phyloP scores from a whole-genome alignment of 2,888 invertebrate species.

The Caenorhabditis zanzibari region DNA sequence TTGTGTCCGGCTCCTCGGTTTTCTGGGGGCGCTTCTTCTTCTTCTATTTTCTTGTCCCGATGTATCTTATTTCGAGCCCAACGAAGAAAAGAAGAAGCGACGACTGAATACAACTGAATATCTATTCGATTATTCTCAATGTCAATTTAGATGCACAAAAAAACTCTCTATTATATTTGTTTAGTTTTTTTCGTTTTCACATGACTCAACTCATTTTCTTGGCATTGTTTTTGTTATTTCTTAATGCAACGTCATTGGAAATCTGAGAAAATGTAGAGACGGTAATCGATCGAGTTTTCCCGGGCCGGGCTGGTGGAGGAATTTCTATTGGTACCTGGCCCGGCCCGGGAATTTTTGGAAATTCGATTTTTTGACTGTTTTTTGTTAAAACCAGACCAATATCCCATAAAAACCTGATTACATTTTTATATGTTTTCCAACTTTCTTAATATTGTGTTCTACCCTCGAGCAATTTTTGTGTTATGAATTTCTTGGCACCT shows the following conservation, averaged over 20 bases:
- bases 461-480: conserved; percentile 12
- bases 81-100: conserved; percentile 19
- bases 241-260: not conserved
- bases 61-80: conserved; percentile 52
- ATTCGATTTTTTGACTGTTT: not conserved
- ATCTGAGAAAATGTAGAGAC: not conserved
- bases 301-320: no score
- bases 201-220: conserved; percentile 32
- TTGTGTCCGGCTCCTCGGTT: not conserved
- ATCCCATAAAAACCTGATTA: not conserved
- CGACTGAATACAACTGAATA: conserved; percentile 45
- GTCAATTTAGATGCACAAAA: conserved; percentile 49
- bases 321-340: no score
- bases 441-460: conserved; percentile 1
- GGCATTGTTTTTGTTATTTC: conserved; percentile 9
- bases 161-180: conserved; percentile 24
- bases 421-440: not conserved
- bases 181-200: conserved; percentile 15
- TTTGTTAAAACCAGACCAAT: no score
- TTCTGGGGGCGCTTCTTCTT: not conserved
- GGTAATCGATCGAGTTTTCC: no score
- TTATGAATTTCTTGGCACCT: not conserved
- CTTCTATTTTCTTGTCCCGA: conserved; percentile 28
- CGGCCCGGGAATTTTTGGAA: no score
- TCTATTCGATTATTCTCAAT: conserved; percentile 56